These are phyloP conservation scores for Eidolon helvum DNA, from an alignment of 2,113 vertebrate genomes.

Conservation along the genomic window DNA sequence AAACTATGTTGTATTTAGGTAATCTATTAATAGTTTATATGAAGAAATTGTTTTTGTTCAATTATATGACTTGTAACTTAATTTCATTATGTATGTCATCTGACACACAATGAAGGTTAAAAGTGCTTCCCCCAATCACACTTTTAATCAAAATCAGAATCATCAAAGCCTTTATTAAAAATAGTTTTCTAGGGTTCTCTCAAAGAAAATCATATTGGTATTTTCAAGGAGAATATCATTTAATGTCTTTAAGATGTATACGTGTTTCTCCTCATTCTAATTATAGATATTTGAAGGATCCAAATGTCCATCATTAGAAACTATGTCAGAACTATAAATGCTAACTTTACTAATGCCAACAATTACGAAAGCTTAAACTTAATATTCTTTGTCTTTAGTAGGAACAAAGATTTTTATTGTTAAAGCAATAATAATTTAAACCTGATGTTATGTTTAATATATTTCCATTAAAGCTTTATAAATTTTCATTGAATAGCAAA, in stretches of 20 bases:
- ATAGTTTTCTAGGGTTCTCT: no score
- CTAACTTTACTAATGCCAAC: not conserved
- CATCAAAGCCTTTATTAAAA: no score
- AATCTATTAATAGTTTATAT: no score
- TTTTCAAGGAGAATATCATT: not conserved
- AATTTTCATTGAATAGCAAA: not conserved
- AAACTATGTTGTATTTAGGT: not conserved
- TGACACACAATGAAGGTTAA: no score
- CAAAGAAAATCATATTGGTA: not conserved
- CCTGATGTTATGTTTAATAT: not conserved
- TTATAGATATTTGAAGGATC: not conserved
- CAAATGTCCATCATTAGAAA: not conserved
- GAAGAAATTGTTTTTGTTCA: no score
- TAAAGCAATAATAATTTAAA: constrained; percentile 19
- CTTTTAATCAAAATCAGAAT: no score
- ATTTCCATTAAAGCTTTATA: not conserved
- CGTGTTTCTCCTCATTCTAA: not conserved
- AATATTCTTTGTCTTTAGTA: not conserved
- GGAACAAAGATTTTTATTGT: not conserved
- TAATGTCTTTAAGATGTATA: not conserved
- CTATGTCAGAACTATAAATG: not conserved
- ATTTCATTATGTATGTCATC: no score
- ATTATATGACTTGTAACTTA: no score
- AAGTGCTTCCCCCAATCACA: no score
- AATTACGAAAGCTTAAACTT: not conserved